A percentile compares a stretch with the other conserved stretches of the same genome.
phyloP scores from a whole-genome alignment of 2,888 invertebrate genomes.

The Leptopilina myrica region DNA sequence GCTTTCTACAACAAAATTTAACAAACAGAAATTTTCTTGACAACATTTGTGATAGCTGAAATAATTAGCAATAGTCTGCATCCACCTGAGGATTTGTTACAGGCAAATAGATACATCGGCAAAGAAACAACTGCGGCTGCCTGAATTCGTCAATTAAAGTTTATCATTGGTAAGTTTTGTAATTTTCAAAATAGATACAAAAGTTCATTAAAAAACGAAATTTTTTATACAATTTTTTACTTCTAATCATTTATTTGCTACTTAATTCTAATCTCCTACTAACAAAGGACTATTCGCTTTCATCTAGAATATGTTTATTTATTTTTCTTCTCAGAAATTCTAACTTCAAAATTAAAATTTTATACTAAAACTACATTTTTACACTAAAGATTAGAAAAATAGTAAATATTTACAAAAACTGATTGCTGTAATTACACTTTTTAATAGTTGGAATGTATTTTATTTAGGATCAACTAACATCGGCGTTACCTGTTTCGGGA shows the following conservation, averaged over 20 bases:
- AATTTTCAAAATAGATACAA: constrained; percentile 27
- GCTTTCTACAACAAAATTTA: constrained; percentile 60
- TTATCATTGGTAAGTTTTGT: constrained; percentile 66
- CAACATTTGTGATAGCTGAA: constrained; percentile 71
- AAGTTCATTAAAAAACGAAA: neutral
- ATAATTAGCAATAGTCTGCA: constrained; percentile 74
- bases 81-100: constrained; percentile 83
- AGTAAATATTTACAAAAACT: neutral
- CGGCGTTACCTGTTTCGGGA: constrained; percentile 93
- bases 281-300: neutral
- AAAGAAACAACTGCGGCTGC: constrained; percentile 72
- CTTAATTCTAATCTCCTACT: neutral
- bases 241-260: neutral
- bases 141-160: constrained; percentile 68
- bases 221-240: neutral
- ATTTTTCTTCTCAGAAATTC: neutral
- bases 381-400: neutral
- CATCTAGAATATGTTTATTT: neutral
- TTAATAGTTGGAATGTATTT: constrained; percentile 49
- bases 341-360: neutral
- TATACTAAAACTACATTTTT: neutral
- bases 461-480: constrained; percentile 91
- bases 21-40: constrained; percentile 50
- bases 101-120: constrained; percentile 77
- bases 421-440: neutral